Conservation (phyloP, 1,140 invertebrate species). For the Chlorops oryzae region DNA sequence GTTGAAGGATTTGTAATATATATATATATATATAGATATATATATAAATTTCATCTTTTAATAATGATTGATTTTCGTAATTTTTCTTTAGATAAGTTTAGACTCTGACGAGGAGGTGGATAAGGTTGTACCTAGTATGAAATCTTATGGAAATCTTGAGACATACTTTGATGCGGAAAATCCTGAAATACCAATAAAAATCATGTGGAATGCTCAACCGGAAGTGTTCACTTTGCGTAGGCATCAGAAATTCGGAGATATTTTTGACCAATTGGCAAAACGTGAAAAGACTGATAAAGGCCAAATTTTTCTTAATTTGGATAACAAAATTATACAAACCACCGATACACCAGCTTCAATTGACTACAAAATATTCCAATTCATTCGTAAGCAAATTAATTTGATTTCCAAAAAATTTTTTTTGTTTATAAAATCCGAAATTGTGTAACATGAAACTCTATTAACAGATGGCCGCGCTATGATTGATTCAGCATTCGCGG, state of each 20-base stretch:
- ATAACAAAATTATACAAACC: constrained; percentile 22
- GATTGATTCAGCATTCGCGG: background rate
- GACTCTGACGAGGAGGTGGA: constrained; percentile 30
- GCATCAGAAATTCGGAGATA: constrained; percentile 32
- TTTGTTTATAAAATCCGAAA: background rate
- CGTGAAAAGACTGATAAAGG: constrained; percentile 23
- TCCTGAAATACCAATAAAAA: constrained; percentile 24
- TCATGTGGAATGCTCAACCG: constrained; percentile 31
- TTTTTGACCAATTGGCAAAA: constrained; percentile 31
- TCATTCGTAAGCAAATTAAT: constrained; percentile 18
- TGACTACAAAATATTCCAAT: constrained; percentile 27
- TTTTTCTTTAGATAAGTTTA: too few species aligned
- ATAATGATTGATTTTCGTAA: background rate
- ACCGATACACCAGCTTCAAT: constrained; percentile 29
- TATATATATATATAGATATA: too few species aligned
- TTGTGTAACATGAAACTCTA: background rate
- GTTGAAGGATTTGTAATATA: constrained; percentile 33
- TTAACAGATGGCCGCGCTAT: constrained; percentile 25
- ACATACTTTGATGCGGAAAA: constrained; percentile 25
- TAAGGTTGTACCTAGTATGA: background rate
- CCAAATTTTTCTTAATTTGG: constrained; percentile 25
- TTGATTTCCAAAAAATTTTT: background rate
- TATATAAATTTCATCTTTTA: too few species aligned
- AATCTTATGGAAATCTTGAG: constrained; percentile 1
- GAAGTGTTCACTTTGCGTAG: constrained; percentile 29